Evolutionary conservation across 2,797 vertebrate genomes (phyloP), one percentile per base, ranked within the genome.

Genomic region (Eulemur albifrons): DNA sequence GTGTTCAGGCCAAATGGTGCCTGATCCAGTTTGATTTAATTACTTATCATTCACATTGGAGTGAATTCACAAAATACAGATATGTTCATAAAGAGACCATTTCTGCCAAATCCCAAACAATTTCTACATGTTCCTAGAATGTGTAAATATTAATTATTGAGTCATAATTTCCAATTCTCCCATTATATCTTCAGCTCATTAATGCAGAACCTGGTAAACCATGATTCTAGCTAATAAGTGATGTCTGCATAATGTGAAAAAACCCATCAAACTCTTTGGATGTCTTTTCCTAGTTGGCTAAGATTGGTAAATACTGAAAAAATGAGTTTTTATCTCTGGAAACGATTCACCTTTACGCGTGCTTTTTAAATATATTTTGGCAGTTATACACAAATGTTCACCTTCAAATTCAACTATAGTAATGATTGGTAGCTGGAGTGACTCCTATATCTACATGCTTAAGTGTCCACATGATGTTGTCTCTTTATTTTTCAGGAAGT

Each of bases 1-100:
- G 91, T 83, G 48, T 87, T 85, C 82, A 93, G 88, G 67, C 86
- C 93, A 95, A 93, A 89, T 81, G 70, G n/a, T 94, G 70, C 57
- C 27, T 77, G 52, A 76, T 86, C 61, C 54, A 52, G 67, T 89
- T 91, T 87, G 30, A 84, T 92, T 93, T 91, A 76, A 92, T 95
- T 92, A n/a, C n/a, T 94, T 94, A 72, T 81, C 57, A 50, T 91
- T 95, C 40, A 67, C 45, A 59, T 69, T 81, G 79, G 85, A 94
- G 17, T 14, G 18, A 86, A 89, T 94, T 96, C 38, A 86, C 27
- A 93, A 35, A 90, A 50, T 35, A 93, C 79, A 84, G 54, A 84
- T 77, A 38, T 0, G 2, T 45, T 95, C 45, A 89, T 57, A 94
- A 72, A 95, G 48, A 95, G 45, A 91, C 25, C 4, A n/a, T 76